A percentile compares a stretch with the other conserved stretches of the same genome.
phyloP scores from a whole-genome alignment of 2,888 invertebrate genomes.

The Fissipunctia ypsillon region DNA sequence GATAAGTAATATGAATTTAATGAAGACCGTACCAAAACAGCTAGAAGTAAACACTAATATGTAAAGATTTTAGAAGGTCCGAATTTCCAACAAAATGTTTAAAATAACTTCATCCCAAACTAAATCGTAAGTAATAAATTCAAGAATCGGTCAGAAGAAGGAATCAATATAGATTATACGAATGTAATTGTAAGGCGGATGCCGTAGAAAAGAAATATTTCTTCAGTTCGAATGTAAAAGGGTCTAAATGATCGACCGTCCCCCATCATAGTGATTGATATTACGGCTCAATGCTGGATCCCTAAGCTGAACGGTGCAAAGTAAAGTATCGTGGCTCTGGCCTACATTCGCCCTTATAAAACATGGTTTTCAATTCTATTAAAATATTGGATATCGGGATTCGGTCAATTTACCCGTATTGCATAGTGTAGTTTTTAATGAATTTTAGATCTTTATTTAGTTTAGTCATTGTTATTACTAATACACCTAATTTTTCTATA shows the following conservation, averaged over 20 bases:
- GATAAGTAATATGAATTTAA: neutral
- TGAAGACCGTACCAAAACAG: neutral
- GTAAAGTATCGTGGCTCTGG: constrained; percentile 49
- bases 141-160: constrained; percentile 25
- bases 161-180: constrained; percentile 55
- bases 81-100: neutral
- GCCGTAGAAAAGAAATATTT: constrained; percentile 65
- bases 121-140: constrained; percentile 46
- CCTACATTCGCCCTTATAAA: constrained; percentile 32
- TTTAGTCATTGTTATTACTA: constrained; percentile 25
- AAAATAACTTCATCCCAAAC: constrained; percentile 9
- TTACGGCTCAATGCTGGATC: constrained; percentile 50
- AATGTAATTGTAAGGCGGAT: constrained; percentile 61
- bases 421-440: constrained; percentile 1
- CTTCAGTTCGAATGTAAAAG: constrained; percentile 57
- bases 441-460: constrained; percentile 6
- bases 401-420: neutral
- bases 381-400: constrained; percentile 18
- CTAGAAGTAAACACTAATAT: neutral
- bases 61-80: neutral
- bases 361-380: constrained; percentile 25
- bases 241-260: constrained; percentile 64
- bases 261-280: constrained; percentile 66
- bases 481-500: constrained; percentile 21
- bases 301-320: constrained; percentile 44